Conservation (phyloP, 2,888 invertebrate species). For the Lissocephala sabroskyi region DNA sequence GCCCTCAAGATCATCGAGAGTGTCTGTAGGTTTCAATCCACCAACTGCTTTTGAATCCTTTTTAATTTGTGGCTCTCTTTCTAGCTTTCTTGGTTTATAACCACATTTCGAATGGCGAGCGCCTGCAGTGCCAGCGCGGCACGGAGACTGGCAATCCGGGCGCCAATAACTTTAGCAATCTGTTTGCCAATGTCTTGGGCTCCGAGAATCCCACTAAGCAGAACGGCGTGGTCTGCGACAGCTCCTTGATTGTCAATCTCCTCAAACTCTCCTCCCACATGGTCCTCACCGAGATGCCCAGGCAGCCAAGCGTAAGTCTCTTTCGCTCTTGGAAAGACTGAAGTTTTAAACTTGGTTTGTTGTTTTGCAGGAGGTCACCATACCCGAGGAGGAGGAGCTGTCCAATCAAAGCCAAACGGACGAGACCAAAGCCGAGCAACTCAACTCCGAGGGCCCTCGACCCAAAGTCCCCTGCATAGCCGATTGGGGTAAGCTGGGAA, state of each 20-base stretch:
- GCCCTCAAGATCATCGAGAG: conserved; percentile 83
- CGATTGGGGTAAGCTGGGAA: conserved; percentile 77
- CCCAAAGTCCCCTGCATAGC: conserved; percentile 80
- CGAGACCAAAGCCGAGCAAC: conserved; percentile 85
- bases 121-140: conserved; percentile 74
- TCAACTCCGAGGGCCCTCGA: conserved; percentile 73
- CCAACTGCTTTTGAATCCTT: too few species aligned
- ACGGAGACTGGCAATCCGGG: conserved; percentile 73
- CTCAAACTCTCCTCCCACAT: conserved; percentile 79
- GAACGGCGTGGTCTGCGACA: conserved; percentile 80
- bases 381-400: conserved; percentile 73
- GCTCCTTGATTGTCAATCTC: conserved; percentile 81
- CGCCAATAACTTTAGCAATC: conserved; percentile 81
- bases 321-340: too few species aligned
- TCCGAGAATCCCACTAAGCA: conserved; percentile 76
- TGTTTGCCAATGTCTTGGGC: conserved; percentile 83
- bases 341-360: too few species aligned
- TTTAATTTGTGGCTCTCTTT: too few species aligned
- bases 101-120: conserved; percentile 75
- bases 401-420: conserved; percentile 81
- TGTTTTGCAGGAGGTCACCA: conserved; percentile 62
- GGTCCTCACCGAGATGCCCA: conserved; percentile 77
- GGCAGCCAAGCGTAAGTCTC: conserved; percentile 70
- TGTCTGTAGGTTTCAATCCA: conserved; percentile 78
- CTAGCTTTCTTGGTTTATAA: conserved; percentile 74